phyloP scores from a whole-genome alignment of 2,113 vertebrate genomes.

The Miniopterus natalensis region DNA sequence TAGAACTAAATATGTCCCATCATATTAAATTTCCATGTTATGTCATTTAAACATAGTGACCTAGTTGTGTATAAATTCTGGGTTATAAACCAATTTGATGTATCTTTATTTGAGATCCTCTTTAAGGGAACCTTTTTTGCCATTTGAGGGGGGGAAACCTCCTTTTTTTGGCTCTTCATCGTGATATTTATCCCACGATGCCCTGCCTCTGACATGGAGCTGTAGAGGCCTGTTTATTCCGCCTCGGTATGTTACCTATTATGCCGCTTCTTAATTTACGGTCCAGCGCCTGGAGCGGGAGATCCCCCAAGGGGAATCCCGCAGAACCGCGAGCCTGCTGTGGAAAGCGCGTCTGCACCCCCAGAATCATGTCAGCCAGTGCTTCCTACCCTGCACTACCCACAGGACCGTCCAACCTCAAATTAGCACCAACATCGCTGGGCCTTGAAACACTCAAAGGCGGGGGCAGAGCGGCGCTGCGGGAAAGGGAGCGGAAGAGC shows the following conservation, averaged over 20 bases:
- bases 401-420: slow-evolving; percentile 30
- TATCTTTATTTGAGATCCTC: slow-evolving; percentile 40
- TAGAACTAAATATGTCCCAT: neutral
- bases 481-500: slow-evolving; percentile 16
- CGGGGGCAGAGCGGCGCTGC: neutral
- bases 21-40: neutral
- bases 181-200: neutral
- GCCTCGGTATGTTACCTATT: slow-evolving; percentile 61
- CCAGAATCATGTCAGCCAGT: slow-evolving; percentile 52
- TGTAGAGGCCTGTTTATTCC: slow-evolving; percentile 72
- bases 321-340: slow-evolving; percentile 58
- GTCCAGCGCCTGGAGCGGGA: slow-evolving; percentile 54
- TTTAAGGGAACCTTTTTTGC: neutral
- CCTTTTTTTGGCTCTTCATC: neutral
- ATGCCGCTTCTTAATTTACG: slow-evolving; percentile 81
- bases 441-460: slow-evolving; percentile 37
- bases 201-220: slow-evolving; percentile 55
- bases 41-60: slow-evolving; percentile 38
- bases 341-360: slow-evolving; percentile 43
- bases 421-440: neutral
- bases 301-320: slow-evolving; percentile 70
- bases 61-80: neutral
- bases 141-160: neutral
- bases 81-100: neutral
- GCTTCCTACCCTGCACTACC: slow-evolving; percentile 72